Percentiles rank a stretch among this genome's conserved stretches.
These are phyloP conservation scores for Apis mellifera DNA, from an alignment of 1,140 invertebrate genomes.

Conservation along the genomic window DNA sequence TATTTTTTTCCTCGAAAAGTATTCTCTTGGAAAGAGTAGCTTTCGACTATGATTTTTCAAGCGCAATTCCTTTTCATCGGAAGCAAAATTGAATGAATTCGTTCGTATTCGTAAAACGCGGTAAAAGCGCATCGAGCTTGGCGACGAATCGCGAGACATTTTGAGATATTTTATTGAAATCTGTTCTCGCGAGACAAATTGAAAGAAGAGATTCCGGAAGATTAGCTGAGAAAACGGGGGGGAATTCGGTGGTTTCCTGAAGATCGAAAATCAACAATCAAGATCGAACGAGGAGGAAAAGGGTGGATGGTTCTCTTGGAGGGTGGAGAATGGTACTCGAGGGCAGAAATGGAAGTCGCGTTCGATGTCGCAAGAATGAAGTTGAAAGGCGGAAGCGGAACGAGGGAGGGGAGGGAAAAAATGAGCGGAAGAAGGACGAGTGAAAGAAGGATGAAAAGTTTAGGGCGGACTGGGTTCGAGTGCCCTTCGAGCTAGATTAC, in stretches of 20 bases:
- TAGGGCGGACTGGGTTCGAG: not conserved
- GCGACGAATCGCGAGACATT: slow-evolving; percentile 27
- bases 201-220: slow-evolving; percentile 17
- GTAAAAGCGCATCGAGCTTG: slow-evolving; percentile 3
- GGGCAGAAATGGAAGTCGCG: not conserved
- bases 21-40: not conserved
- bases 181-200: not conserved
- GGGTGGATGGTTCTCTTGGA: not conserved
- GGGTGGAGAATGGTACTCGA: not conserved
- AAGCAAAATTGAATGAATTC: not conserved
- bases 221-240: not conserved
- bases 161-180: slow-evolving; percentile 43
- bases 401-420: not conserved
- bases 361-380: too few relatives aligned
- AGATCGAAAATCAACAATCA: not conserved
- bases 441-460: slow-evolving; percentile 8
- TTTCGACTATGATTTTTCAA: slow-evolving; percentile 15
- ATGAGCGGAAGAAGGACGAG: not conserved
- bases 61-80: not conserved
- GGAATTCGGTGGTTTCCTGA: not conserved
- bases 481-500: slow-evolving; percentile 2
- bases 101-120: slow-evolving; percentile 22
- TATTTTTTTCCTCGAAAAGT: too few relatives aligned
- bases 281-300: not conserved
- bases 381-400: slow-evolving; percentile 2